A percentile compares a stretch with the other conserved stretches of the same genome.
Evolutionary conservation across 2,888 invertebrate genomes (phyloP).

Genomic region (Hofmannophila pseudospretella): DNA sequence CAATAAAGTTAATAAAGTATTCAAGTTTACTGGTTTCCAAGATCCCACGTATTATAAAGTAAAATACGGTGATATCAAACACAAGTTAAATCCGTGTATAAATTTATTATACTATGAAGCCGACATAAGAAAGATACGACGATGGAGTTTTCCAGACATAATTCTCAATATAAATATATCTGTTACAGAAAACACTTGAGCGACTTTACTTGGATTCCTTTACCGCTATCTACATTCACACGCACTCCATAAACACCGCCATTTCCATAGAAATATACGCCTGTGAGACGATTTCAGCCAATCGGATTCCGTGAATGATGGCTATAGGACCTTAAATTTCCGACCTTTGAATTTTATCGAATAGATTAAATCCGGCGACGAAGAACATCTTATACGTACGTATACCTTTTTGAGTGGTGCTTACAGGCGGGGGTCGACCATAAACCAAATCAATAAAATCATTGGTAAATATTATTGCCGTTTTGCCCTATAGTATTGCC

Average conservation of each 20-base stretch:
- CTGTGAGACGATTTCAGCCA: conserved; percentile 21
- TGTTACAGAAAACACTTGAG: conserved; percentile 23
- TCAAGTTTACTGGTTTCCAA: too few relatives aligned
- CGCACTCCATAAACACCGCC: conserved; percentile 28
- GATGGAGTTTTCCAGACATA: conserved; percentile 1
- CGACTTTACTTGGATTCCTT: conserved; percentile 24
- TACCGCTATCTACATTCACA: conserved; percentile 20
- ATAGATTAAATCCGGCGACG: conserved; percentile 27
- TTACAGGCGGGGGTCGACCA: not conserved
- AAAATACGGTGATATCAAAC: too few relatives aligned
- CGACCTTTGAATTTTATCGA: conserved; percentile 40
- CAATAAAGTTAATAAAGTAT: too few relatives aligned
- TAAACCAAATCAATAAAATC: not conserved
- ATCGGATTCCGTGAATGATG: conserved; percentile 32
- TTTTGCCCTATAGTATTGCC: not conserved
- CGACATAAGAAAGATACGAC: not conserved
- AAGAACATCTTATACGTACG: conserved; percentile 3
- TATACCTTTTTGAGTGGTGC: not conserved
- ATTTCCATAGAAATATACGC: conserved; percentile 25
- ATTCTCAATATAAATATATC: conserved; percentile 7
- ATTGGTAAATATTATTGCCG: not conserved
- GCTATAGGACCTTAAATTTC: conserved; percentile 28
- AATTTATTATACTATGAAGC: not conserved
- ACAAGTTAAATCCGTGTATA: not conserved
- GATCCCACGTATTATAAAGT: too few relatives aligned